These are phyloP conservation scores for Geopemphigus sp. DNA, from an alignment of 1,140 invertebrate species.

Conservation along the genomic window DNA sequence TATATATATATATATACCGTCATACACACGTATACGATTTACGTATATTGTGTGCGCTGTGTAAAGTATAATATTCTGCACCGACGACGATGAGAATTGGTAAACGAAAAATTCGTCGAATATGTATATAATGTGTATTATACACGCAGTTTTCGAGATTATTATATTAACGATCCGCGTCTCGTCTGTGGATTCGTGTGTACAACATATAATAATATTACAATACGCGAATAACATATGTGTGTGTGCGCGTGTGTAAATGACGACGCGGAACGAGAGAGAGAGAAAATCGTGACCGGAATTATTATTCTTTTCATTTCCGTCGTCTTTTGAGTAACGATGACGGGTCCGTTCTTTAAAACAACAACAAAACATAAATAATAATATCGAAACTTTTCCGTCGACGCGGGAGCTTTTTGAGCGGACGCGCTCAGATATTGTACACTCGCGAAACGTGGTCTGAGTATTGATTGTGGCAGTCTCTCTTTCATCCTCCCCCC, in stretches of 20 bases:
- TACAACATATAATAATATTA: slow-evolving; percentile 29
- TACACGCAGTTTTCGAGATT: background rate
- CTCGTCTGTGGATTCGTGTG: too few relatives aligned
- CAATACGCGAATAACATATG: slow-evolving; percentile 21
- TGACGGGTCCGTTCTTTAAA: slow-evolving; percentile 19
- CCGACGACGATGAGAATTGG: too few relatives aligned
- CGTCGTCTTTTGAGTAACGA: background rate
- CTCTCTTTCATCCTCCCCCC: too few relatives aligned
- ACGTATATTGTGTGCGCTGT: too few relatives aligned
- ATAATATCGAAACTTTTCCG: slow-evolving; percentile 47
- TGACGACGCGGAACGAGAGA: slow-evolving; percentile 12
- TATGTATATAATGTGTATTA: too few relatives aligned
- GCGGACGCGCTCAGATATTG: background rate
- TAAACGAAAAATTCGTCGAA: too few relatives aligned
- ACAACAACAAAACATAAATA: slow-evolving; percentile 46
- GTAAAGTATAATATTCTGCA: too few relatives aligned
- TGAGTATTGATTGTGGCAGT: slow-evolving; percentile 18
- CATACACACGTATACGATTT: too few relatives aligned
- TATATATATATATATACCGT: too few relatives aligned
- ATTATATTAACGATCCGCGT: background rate
- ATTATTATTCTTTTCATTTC: slow-evolving; percentile 45
- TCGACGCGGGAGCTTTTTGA: slow-evolving; percentile 3
- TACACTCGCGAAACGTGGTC: slow-evolving; percentile 17
- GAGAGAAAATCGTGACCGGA: slow-evolving; percentile 46
- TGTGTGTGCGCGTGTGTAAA: background rate